Evolutionary conservation across 2,797 vertebrate genomes (phyloP).

Genomic region (Fistularia tabacaria): DNA sequence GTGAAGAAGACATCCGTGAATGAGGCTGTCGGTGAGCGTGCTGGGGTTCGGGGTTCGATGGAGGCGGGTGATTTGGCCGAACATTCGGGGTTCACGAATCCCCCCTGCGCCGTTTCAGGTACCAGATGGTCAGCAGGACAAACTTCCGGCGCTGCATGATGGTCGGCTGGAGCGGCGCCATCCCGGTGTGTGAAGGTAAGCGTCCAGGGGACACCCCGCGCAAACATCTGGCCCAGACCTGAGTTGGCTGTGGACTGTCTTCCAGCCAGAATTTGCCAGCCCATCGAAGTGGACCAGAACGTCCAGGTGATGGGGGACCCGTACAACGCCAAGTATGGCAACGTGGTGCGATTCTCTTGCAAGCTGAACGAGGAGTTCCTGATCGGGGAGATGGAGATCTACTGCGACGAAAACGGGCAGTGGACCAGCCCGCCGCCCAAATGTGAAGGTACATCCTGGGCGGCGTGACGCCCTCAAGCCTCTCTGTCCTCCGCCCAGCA

Average conservation of each 20-base stretch:
- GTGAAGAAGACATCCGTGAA: too few species aligned
- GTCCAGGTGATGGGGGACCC: slow-evolving; percentile 49
- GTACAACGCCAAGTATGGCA: slow-evolving; percentile 54
- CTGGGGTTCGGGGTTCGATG: too few species aligned
- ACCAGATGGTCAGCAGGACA: slow-evolving; percentile 62
- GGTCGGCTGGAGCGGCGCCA: slow-evolving; percentile 63
- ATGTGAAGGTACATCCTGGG: slow-evolving; percentile 64
- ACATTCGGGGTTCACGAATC: too few species aligned
- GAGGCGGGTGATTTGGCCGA: too few species aligned
- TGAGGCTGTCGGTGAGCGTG: too few species aligned
- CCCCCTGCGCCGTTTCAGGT: slow-evolving; percentile 42
- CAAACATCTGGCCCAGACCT: too few species aligned
- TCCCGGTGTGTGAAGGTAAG: slow-evolving; percentile 72
- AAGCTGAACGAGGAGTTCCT: slow-evolving; percentile 7
- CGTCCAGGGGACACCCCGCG: not conserved
- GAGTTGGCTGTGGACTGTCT: not conserved
- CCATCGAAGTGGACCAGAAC: slow-evolving; percentile 2
- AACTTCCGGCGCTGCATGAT: slow-evolving; percentile 50
- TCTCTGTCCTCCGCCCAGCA: too few species aligned
- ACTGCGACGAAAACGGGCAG: slow-evolving; percentile 54
- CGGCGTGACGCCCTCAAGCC: too few species aligned
- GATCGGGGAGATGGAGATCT: slow-evolving; percentile 12
- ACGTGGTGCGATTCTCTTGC: slow-evolving; percentile 66
- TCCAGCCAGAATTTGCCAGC: slow-evolving; percentile 56
- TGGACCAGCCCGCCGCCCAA: slow-evolving; percentile 44